These are phyloP conservation scores for Notiomystis cincta DNA, from an alignment of 2,113 vertebrate genomes.

Conservation along the genomic window DNA sequence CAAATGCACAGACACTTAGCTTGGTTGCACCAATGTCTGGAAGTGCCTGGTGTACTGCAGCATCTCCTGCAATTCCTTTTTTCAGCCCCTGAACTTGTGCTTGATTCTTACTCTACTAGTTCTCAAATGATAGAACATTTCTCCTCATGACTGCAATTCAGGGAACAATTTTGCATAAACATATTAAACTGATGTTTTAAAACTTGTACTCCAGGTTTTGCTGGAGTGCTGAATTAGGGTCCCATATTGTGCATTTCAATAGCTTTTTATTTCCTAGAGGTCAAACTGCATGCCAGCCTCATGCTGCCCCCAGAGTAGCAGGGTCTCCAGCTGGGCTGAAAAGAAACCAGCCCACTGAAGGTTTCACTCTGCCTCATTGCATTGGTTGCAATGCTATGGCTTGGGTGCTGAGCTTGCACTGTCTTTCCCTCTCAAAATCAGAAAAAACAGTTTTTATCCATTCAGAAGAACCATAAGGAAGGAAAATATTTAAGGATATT, in stretches of 20 bases:
- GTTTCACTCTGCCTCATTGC: neutral
- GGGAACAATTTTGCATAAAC: neutral
- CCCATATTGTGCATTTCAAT: neutral
- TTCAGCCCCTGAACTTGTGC: neutral
- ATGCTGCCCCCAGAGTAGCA: fast-evolving
- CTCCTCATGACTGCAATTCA: fast-evolving
- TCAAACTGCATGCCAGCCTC: neutral
- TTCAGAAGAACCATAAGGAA: neutral
- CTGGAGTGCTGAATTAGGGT: neutral
- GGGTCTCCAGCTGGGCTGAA: neutral
- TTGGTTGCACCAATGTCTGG: neutral
- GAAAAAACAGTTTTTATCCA: neutral
- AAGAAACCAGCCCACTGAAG: neutral
- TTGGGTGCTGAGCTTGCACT: neutral
- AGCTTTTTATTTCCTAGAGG: neutral
- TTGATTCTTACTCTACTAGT: neutral
- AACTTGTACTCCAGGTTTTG: neutral
- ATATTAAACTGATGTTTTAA: neutral
- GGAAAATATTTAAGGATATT: neutral
- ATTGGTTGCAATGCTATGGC: neutral
- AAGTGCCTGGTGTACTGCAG: neutral
- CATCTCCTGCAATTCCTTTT: neutral
- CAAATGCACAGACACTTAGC: neutral
- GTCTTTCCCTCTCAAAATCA: neutral
- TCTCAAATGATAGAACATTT: neutral